Base-by-base conservation (phyloP, 2,888 invertebrate species). In the Trichacis sp. region DNA sequence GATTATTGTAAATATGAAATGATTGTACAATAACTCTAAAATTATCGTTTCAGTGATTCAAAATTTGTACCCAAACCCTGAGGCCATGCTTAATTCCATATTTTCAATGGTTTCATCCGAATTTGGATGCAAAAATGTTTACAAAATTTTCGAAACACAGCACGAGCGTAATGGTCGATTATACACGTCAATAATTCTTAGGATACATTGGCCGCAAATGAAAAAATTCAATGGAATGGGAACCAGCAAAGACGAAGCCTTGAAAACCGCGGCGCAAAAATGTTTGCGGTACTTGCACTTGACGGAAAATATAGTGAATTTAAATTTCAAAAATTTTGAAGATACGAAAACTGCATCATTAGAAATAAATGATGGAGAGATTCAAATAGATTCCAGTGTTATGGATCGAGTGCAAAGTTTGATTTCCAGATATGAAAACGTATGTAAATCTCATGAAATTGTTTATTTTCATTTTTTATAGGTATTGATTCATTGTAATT, bases 141-240 rank as follows among this genome's bases (percentile, higher is more conserved):
- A 68, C 3, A 12, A 42, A 8, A 29, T 17, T 5, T 54, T 2
- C 14, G 29, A 24, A 6, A 64, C 54, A 9, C 75, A 74, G 30
- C 36, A 54, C 0, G 8, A 24, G 8, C 3, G 24, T 5, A 24
- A 24, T 24, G 8, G 8, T 5, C 4, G 24, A 24, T 24, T 8
- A 24, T 24, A 5, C 3, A 5, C 8, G 3, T 24, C 24, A 8
- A 24, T 24, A 24, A 24, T 82, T n/a, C 88, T 88, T 61, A 72
- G 80, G 0, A 80, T 90, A 65, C 76, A 82, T 33, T 91, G 91
- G 90, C 91, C 91, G 0, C 86, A 87, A 70, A 82, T 86, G 50
- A 81, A 82, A 6, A 86, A 86, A 68, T 88, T 91, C 83, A 85
- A 86, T 71, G 82, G 85, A 81, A 79, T 79, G 65, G 87, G 85